Base-by-base conservation (phyloP, 2,113 vertebrate genomes). In the Perognathus longimembris region DNA sequence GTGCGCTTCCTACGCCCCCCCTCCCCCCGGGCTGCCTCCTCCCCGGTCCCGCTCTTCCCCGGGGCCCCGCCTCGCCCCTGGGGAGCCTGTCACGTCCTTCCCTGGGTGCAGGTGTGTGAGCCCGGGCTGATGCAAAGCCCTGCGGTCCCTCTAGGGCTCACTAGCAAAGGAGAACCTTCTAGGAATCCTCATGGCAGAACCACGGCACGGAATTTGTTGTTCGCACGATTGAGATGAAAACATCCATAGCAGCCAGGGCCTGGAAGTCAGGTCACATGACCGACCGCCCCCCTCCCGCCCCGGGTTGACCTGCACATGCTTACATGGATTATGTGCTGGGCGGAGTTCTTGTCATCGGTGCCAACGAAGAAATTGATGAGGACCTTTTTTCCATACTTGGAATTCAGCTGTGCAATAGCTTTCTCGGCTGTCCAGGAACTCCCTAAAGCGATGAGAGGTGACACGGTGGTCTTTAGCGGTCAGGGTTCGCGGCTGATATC, bases 271-370 rank as follows among this genome's bases (percentile, higher is more conserved):
- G 66, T 64, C 88, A n/a, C n/a, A n/a, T n/a, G n/a, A n/a, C n/a
- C n/a, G n/a, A n/a, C n/a, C n/a, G n/a, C n/a, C n/a, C n/a, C n/a
- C n/a, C n/a, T n/a, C n/a, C n/a, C n/a, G n/a, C 26, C 54, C 87
- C 14, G 73, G 64, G 71, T 70, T 3, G 45, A 15, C 10, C 38
- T 26, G n/a, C 67, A 89, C 38, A 77, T 85, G 99, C 99, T 98
- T 98, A 99, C 99, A 78, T 99, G 99, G 98, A 99, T 99, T 96
- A 99, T 98, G 67, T 99, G 98, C 10, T 98, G 98, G 71, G 97
- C 98, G 94, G 99, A 99, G 96, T 99, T 98, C 94, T 98, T 98
- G 93, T 99, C 99, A 59, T 99, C 99, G 0, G 98, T 99, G 95
- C 99, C 98, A 36, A 99, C 98, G 93, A 98, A 99, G 96, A 99